Evolutionary conservation across 2,797 vertebrate species (phyloP), one percentile per base, ranked within the genome.

Genomic region (Dromococcyx pavoninus): DNA sequence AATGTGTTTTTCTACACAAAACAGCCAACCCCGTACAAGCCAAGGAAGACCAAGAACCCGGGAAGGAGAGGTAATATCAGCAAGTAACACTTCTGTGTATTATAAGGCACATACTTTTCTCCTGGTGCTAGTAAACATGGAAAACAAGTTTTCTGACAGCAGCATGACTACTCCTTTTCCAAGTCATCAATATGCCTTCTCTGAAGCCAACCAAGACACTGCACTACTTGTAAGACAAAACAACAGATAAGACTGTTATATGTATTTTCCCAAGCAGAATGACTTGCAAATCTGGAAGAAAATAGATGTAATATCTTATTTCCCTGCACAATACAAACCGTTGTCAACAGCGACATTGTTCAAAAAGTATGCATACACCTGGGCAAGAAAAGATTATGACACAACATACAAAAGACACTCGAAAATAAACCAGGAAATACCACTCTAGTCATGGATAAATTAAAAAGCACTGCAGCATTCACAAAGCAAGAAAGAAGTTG

Each of bases 391-490:
- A 75, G 43, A 81, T 10, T 17, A 62, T 33, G 30, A 65, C 30
- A 85, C 24, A 76, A 58, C 2, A 12, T 58, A 28, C 1, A 54
- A 8, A 21, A 89, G 48, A 41, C 3, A 21, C 24, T 39, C 9
- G 18, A 56, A 32, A 64, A 54, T 7, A 75, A 76, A 71, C 7
- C 13, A 25, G 30, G 33, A 87, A 93, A 89, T 78, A 82, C 44
- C 24, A 7, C 43, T 73, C 39, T 30, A 83, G 56, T 70, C 81
- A 91, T 10, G 17, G 10, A 80, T 69, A 33, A 89, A 94, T 64
- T 91, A 41, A 93, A 74, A 96, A 87, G 73, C 90, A 94, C 78
- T 85, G 60, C 12, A 89, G 18, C n/a, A 70, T 24, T 71, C 16
- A 75, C 46, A 17, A 86, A 61, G 16, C 78, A 85, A 88, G 44